Evolutionary conservation across 2,797 vertebrate species (phyloP), one percentile per base, ranked within the genome.

Genomic region (Helicolenus hilgendorfi): DNA sequence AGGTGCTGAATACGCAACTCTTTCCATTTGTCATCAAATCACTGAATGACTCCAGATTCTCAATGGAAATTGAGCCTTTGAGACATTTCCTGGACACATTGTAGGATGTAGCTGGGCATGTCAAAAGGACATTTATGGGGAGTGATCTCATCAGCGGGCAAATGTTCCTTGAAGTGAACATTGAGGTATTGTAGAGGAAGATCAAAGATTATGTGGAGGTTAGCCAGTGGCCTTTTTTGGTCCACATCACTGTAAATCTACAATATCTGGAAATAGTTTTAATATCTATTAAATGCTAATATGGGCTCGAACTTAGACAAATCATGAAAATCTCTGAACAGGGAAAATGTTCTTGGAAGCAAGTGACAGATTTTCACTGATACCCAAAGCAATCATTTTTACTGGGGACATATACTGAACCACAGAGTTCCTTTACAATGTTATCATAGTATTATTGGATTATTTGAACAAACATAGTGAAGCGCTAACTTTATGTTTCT

Each of bases 1-100:
- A 91, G 77, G 84, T 86, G 91, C 75, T 63, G 67, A 81, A 80
- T 85, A 84, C 20, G 72, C 78, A 94, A 83, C 77, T 93, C 76
- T 92, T 94, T 96, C 94, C 95, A 93, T 91, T 87, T 75, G 75
- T 92, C 88, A 92, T 38, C 8, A 33, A 80, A 83, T 88, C 36
- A 33, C 36, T n/a, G 67, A 87, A 45, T 33, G 62, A 85, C 35
- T 89, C 67, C 83, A 79, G 78, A 79, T 75, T 74, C 27, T 83
- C 18, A 73, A 29, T 83, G 49, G 10, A 91, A 90, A 84, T 38
- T 20, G 63, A 72, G 65, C 77, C 64, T 62, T 41, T 35, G 72
- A 91, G 81, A 74, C 75, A 38, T 83, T 85, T 87, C 85, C 81
- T 79, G 73, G 80, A 64, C 60, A 81, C 77, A 35, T 74, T n/a